Evolutionary conservation across 2,113 vertebrate species (phyloP), one percentile per base, ranked within the genome.

Genomic region (Poecilia latipinna): DNA sequence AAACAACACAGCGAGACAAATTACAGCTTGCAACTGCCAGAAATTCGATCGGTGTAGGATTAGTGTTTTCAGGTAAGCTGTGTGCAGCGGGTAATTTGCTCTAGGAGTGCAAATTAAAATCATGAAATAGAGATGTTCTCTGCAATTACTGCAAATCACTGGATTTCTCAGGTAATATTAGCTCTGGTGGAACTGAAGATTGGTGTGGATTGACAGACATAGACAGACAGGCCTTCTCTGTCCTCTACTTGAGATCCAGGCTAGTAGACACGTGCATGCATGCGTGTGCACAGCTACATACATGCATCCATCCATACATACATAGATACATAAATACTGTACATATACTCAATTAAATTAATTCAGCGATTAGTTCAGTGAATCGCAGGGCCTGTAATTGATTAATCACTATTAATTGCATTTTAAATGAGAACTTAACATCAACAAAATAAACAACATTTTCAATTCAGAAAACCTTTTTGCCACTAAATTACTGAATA

Each of bases 31-130:
- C n/a, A 42, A 29, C 44, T 44, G 68, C 1, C 66, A 26, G 82
- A 63, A 24, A 63, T 70, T 77, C n/a, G 44, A 81, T 71, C 28
- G 33, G 67, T 64, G 74, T 61, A 28, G 74, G 78, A 85, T 85
- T 77, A 64, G 57, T 71, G 78, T 75, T 67, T 78, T 85, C 78
- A 74, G 70, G 44, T 32, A 31, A 39, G 31, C 69, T 33, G 69
- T 76, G 68, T 71, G 72, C 54, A 42, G 70, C 17, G 44, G 69
- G 69, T 65, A 37, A 82, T 82, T 77, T 82, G 70, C 62, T 67
- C 71, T 63, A 70, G 29, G 26, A 48, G 82, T 84, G 68, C 61
- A 42, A 80, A 80, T 81, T 81, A 85, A 81, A 81, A 68, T 78
- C 78, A 68, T 13, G 10, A 35, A 68, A 48, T 57, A 64, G 63